Base-by-base conservation (phyloP, 2,797 vertebrate species). In the Xiphorhynchus erythropygius region DNA sequence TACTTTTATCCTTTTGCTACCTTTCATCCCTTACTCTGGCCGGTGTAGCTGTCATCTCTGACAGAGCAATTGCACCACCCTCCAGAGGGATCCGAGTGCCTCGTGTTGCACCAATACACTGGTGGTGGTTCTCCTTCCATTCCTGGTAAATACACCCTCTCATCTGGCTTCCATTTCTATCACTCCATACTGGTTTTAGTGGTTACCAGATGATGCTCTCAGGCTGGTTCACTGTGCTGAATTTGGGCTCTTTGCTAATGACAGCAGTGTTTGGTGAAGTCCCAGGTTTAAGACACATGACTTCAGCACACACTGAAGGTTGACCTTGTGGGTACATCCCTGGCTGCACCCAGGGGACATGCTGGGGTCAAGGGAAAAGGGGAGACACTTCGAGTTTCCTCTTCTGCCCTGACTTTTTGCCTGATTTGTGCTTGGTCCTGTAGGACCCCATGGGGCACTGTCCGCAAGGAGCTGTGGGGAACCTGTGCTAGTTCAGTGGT, bases 101-200 rank as follows among this genome's bases (percentile, higher is more conserved):
- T 74, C 0, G 0, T 35, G 37, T 52, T 47, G 24, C 49, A 42
- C 18, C 69, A n/a, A 2, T 11, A 41, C 11, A 2, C 42, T 7
- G 32, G 30, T 53, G 39, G 47, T 24, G 5, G 41, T 50, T 85
- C 35, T 69, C 35, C 30, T 30, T 65, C 42, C 13, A 9, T 57
- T 62, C 44, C 53, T 46, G 52, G 39, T 82, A 57, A 80, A 60
- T 18, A n/a, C 22, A 44, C 6, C 7, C 19, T 82, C 50, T 67
- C 50, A 27, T 37, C n/a, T 28, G 32, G 30, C 49, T 60, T 74
- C 37, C 5, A 17, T 59, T 88, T 68, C 49, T 90, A 63, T 63
- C 47, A 10, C 56, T 78, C 55, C 13, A 1, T 33, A 12, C 32
- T 35, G 33, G 32, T 74, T 62, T 78, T 18, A 13, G 30, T 57